phyloP scores from a whole-genome alignment of 2,797 vertebrate genomes.

The Pagetopsis macropterus region DNA sequence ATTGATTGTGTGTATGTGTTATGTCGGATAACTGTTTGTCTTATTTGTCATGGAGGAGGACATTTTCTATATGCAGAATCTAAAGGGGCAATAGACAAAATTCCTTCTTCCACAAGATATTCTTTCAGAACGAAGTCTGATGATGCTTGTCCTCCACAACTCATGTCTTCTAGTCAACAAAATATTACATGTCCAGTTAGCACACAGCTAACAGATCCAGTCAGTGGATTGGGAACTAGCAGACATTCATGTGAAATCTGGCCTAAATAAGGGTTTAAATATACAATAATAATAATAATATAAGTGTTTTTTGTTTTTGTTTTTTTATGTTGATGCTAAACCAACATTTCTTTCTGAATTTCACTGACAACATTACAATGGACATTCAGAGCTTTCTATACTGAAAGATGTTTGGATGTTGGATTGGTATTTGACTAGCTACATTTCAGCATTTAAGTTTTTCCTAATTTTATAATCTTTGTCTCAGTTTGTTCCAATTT shows the following conservation, averaged over 20 bases:
- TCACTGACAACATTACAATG: not conserved
- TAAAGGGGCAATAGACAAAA: not conserved
- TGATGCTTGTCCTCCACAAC: not conserved
- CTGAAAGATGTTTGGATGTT: not conserved
- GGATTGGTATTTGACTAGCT: too few relatives aligned
- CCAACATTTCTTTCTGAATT: not conserved
- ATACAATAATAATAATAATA: not conserved
- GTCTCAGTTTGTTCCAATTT: too few relatives aligned
- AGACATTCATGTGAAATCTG: not conserved
- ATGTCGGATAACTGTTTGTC: constrained; percentile 42
- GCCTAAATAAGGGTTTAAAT: not conserved
- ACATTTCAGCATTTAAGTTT: too few relatives aligned
- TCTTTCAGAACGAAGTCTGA: not conserved
- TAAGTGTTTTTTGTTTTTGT: too few relatives aligned
- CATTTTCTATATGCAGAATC: not conserved
- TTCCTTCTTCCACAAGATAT: not conserved
- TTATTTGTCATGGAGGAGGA: constrained; percentile 28
- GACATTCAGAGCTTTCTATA: not conserved
- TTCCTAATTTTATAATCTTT: too few relatives aligned
- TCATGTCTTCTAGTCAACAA: constrained; percentile 1
- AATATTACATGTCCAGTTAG: not conserved
- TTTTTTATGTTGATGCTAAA: not conserved
- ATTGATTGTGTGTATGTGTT: not conserved
- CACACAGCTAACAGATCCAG: not conserved
- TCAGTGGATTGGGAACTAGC: not conserved